phyloP scores from a whole-genome alignment of 2,888 invertebrate genomes.

The Macaria liturata region DNA sequence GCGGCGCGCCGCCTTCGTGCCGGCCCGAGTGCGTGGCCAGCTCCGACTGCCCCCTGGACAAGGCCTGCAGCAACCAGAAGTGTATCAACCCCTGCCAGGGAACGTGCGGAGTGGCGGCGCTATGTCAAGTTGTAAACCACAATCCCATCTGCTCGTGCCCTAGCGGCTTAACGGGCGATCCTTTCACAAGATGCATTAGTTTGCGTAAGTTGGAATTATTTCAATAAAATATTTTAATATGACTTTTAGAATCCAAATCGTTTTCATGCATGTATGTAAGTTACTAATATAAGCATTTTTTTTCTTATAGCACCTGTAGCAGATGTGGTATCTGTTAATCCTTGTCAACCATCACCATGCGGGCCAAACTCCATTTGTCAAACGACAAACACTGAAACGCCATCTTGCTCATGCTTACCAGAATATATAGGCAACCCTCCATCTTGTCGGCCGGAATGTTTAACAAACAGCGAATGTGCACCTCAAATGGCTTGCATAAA shows the following conservation, averaged over 20 bases:
- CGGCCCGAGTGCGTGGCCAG: conserved; percentile 89
- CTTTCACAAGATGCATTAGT: conserved; percentile 84
- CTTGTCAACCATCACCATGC: conserved; percentile 90
- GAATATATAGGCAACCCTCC: conserved; percentile 88
- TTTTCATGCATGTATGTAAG: not conserved
- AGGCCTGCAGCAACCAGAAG: conserved; percentile 88
- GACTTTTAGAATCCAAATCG: not conserved
- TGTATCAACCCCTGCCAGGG: conserved; percentile 90
- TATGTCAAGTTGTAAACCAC: conserved; percentile 90
- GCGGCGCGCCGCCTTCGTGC: conserved; percentile 87
- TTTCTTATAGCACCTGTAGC: conserved; percentile 54
- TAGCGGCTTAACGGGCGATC: conserved; percentile 86
- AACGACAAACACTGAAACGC: conserved; percentile 77
- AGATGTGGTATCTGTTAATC: conserved; percentile 70
- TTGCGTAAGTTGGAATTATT: conserved; percentile 67
- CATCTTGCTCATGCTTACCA: conserved; percentile 88
- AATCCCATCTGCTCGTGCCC: conserved; percentile 88
- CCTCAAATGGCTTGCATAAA: conserved; percentile 88
- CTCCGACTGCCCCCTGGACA: conserved; percentile 87
- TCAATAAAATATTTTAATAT: not conserved
- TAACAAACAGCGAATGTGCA: conserved; percentile 88
- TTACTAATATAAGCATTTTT: not conserved
- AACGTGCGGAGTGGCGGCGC: conserved; percentile 89
- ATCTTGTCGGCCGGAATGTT: conserved; percentile 89
- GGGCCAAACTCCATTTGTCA: conserved; percentile 88